Evolutionary conservation across 2,888 invertebrate species (phyloP), one percentile per base, ranked within the genome.

Genomic region (Liposcelis brunnea): DNA sequence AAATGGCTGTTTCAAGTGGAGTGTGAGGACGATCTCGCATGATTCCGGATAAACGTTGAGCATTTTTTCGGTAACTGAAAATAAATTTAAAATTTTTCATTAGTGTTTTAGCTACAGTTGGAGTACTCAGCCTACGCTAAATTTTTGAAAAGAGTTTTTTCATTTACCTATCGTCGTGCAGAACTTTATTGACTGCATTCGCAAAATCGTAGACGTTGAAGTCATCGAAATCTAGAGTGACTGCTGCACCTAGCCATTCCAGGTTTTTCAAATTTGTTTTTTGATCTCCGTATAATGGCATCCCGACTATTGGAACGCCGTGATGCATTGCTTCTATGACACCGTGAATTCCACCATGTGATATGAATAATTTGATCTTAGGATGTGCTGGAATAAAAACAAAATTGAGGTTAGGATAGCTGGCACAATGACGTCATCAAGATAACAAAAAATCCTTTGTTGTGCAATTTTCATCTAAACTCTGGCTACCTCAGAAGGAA

Each of bases 1-100:
- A 77, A 1, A 74, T 60, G 0, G 72, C 72, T 18, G 70, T 71
- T 21, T 76, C 72, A 47, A 76, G 52, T 0, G 77, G 70, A n/a
- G 66, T 63, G 54, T 69, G 56, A 0, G 71, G 72, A 18, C 76
- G 63, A 54, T 77, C 76, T 32, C 68, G 59, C 57, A 71, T 75
- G 49, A 69, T 62, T 37, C 64, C 62, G 43, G 68, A 67, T 44
- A 73, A 54, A 50, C 58, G 61, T 50, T 64, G 52, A 18, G 70
- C 67, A 19, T 32, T 31, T 18, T 1, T 18, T 21, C 43, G 10
- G 15, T 31, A 2, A 19, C 6, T 15, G 38, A 12, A 42, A 16
- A 45, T n/a, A n/a, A n/a, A n/a, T n/a, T n/a, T n/a, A n/a, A n/a
- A n/a, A n/a, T n/a, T n/a, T n/a, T n/a, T n/a, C n/a, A n/a, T n/a